Evolutionary conservation across 2,888 invertebrate genomes (phyloP).

Genomic region (Aspidiotus rigidus): DNA sequence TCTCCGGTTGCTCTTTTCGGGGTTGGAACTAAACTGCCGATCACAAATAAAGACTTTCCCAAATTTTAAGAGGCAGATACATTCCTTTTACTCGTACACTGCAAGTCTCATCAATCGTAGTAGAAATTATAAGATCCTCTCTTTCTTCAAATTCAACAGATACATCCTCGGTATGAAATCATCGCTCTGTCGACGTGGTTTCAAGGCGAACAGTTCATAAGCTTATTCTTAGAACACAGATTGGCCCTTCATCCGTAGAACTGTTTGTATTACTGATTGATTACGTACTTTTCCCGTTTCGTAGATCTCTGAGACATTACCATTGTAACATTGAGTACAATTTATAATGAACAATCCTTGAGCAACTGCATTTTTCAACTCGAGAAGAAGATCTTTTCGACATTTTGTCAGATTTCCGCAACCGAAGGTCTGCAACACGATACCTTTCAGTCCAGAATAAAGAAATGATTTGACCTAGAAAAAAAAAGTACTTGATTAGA

Average conservation of each 20-base stretch:
- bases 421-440: constrained; percentile 87
- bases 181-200: no score
- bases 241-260: no score
- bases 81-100: no score
- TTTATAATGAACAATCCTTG: constrained; percentile 81
- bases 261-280: not conserved
- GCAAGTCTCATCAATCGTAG: no score
- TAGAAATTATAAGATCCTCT: no score
- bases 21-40: no score
- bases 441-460: constrained; percentile 67
- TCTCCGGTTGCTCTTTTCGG: no score
- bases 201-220: no score
- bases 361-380: constrained; percentile 58
- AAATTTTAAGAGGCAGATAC: no score
- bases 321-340: constrained; percentile 80
- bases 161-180: no score
- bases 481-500: constrained; percentile 1
- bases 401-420: constrained; percentile 85
- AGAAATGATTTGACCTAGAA: constrained; percentile 54
- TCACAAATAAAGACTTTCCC: no score
- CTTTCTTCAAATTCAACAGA: not conserved
- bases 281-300: constrained; percentile 66
- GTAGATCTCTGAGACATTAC: constrained; percentile 70
- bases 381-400: constrained; percentile 66
- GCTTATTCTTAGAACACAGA: no score